Percentiles rank a stretch among this genome's conserved stretches.
phyloP scores from a whole-genome alignment of 2,888 invertebrate genomes.

The Drosophila testacea region DNA sequence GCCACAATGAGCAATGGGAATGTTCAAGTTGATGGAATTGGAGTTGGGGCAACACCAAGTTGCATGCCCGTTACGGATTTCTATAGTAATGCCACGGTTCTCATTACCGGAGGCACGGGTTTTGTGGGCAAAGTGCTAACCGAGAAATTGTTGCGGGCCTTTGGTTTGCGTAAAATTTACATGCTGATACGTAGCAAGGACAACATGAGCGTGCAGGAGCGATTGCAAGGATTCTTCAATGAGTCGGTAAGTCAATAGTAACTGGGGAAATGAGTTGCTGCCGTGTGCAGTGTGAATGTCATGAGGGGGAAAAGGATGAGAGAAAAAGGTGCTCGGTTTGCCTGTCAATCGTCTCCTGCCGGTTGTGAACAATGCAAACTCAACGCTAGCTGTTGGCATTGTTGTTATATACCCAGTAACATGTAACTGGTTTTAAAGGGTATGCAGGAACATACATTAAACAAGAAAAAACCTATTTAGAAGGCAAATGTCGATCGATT shows the following conservation, averaged over 20 bases:
- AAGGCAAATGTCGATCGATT: too few relatives aligned
- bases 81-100: constrained; percentile 83
- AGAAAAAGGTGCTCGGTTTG: constrained; percentile 1
- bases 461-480: background rate
- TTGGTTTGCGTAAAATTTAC: constrained; percentile 84
- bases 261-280: constrained; percentile 30
- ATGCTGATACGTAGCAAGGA: constrained; percentile 85
- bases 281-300: background rate
- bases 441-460: background rate
- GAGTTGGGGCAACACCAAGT: constrained; percentile 32
- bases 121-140: constrained; percentile 85
- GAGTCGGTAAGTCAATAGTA: constrained; percentile 80
- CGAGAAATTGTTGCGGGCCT: constrained; percentile 84
- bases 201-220: constrained; percentile 82
- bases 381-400: constrained; percentile 18
- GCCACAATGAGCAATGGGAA: constrained; percentile 39
- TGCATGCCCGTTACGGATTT: constrained; percentile 82
- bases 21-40: background rate
- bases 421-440: background rate
- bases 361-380: constrained; percentile 41
- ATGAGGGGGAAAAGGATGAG: background rate
- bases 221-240: constrained; percentile 83
- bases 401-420: constrained; percentile 10
- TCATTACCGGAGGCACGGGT: constrained; percentile 85
- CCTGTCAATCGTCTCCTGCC: constrained; percentile 36